Evolutionary conservation across 2,113 vertebrate genomes (phyloP), one percentile per base, ranked within the genome.

Genomic region (Rhinolophus sinicus): DNA sequence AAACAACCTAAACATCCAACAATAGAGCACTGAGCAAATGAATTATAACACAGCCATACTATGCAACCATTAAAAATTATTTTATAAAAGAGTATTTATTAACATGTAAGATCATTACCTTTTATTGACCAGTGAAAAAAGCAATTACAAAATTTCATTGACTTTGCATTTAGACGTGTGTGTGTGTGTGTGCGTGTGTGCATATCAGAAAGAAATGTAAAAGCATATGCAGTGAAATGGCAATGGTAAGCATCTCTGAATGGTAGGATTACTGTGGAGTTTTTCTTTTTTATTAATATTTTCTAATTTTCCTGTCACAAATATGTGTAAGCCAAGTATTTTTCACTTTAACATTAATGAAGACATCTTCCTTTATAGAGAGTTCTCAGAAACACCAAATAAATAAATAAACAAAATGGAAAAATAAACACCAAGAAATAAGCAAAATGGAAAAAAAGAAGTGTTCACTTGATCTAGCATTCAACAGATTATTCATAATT

Each of bases 241-340:
- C 44, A 81, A 73, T 84, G 15, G 8, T 58, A 69, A 67, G 16
- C 26, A 81, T 44, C 33, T 52, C 30, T 72, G 56, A 72, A 73
- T 65, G 19, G 28, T 5, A 86, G 6, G 15, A 50, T 62, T 89
- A 82, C 47, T 52, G 2, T 38, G 54, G 44, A 44, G 35, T 73
- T 52, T 87, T 69, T 44, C 35, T 73, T 44, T 87, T 69, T 64
- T 44, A 62, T 62, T 76, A 28, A 18, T 60, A 44, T 75, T 94
- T 82, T 94, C 33, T 44, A 91, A 50, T 84, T 89, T 94, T 64
- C 22, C 40, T 81, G 38, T 86, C 92, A 76, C 44, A 70, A 54
- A 77, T n/a, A 64, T 19, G 14, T 88, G 6, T 52, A 87, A 87
- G 22, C n/a, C 54, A 88, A 24, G 30, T 33, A 38, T 75, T 86